Evolutionary conservation across 1,140 invertebrate species (phyloP), one percentile per base, ranked within the genome.

Genomic region (Diorhabda elongata): DNA sequence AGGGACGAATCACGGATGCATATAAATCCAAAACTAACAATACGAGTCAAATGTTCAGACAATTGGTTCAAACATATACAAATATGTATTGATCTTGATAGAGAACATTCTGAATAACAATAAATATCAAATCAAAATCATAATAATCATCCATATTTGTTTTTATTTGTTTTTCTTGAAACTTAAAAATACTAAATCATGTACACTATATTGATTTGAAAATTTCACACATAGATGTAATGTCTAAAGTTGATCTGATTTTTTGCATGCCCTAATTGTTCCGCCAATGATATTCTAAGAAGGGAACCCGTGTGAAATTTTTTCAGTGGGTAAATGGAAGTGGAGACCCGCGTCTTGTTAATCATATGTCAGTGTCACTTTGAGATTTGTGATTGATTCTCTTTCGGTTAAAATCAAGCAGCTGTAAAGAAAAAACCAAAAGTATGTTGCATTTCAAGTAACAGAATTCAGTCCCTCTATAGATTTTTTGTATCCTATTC

Each of bases 321-420:
- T 52, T 52, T 52, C 47, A n/a, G 47, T 52, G 47, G 47, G 47
- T 52, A 52, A 52, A 52, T 52, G 47, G 47, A 52, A 52, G 47
- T 52, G n/a, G 47, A 52, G 47, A 52, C 47, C 47, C 47, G 47
- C 47, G 47, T 52, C 47, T 52, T 52, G 47, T 52, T 52, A 52
- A 52, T 52, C 47, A 52, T 52, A 52, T 52, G 47, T 52, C 47
- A 52, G n/a, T 52, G 47, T 52, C 47, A 52, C 47, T 52, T 52
- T 52, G 47, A 52, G 47, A 52, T 52, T 52, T 52, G 47, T 52
- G 47, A 52, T 52, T 52, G 47, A 52, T 52, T 52, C 47, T 52
- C 47, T 52, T 52, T 52, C 47, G 47, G 47, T 52, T 52, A 52
- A 52, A 52, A 52, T 52, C 47, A 52, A n/a, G 47, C 47, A 52